Evolutionary conservation across 2,888 invertebrate species (phyloP), one percentile per base, ranked within the genome.

Genomic region (Lacanobia wlatinum): DNA sequence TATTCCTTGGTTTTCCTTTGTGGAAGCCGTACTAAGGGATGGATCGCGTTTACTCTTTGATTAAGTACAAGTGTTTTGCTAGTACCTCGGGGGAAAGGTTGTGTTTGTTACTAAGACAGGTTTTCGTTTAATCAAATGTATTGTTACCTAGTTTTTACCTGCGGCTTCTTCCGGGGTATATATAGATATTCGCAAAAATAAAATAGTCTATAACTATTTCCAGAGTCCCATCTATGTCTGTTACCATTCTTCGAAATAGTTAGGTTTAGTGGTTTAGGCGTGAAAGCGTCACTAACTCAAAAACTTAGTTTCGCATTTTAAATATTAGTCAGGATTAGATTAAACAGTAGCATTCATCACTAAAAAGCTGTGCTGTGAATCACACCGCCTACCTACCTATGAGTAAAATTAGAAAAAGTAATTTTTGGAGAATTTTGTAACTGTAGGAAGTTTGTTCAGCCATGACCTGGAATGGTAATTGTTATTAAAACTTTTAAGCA

Each of bases 1-100:
- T 86, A 75, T 81, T 79, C 74, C 66, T 76, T 61, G 65, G 73
- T 61, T 64, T 71, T 67, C 59, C 70, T 78, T 84, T 67, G 76
- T 66, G 65, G 46, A 60, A 64, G 48, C 50, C 62, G 76, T 66
- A 58, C 52, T 66, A 23, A 60, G 56, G 69, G 48, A 48, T 48
- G 23, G 48, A 63, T 48, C 72, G 66, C 60, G 23, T 60, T 82
- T 78, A 64, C 9, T 64, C 40, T 78, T 82, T 80, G 64, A 68
- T 78, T 61, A 66, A 64, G 53, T 56, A 56, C n/a, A 34, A 63
- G 48, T 63, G 62, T 40, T 58, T 50, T 38, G n/a, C 48, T 18
- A 60, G 52, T 48, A 52, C 21, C 28, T 12, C n/a, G 34, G 18
- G 16, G n/a, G 55, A 21, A 4, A 40, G 52, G 40, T 59, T 59